Conservation (phyloP, 2,113 vertebrate genomes). For the Onychostruthus taczanowskii region DNA sequence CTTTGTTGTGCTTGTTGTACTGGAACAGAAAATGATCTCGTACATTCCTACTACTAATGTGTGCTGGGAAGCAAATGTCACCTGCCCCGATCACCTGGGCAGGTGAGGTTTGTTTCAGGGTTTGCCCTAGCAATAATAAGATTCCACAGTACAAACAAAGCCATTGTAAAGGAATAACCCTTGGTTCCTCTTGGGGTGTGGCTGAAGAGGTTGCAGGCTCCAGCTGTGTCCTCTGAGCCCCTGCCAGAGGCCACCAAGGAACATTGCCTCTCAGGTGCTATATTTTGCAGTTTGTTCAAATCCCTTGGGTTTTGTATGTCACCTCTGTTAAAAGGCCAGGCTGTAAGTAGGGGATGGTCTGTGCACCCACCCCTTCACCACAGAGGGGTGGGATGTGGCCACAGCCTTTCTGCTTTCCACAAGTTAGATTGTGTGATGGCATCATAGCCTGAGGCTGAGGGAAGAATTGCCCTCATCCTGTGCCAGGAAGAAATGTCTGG, state of each 20-base stretch:
- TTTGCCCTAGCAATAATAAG: neutral
- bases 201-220: neutral
- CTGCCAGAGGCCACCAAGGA: neutral
- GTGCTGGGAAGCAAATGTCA: neutral
- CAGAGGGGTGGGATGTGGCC: neutral
- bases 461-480: neutral
- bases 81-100: neutral
- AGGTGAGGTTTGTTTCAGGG: neutral
- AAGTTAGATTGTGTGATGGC: too few relatives aligned
- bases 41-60: neutral
- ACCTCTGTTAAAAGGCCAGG: neutral
- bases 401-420: neutral
- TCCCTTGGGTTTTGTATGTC: neutral
- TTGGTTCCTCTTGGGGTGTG: neutral
- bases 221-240: neutral
- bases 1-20: neutral
- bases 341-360: neutral
- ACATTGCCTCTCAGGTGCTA: neutral
- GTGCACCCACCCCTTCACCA: too few relatives aligned
- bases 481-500: fast-evolving
- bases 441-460: neutral
- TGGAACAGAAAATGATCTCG: neutral
- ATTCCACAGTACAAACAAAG: fast-evolving
- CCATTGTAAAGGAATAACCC: neutral
- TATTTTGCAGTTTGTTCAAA: neutral